These are phyloP conservation scores for Ennomos quercinarius DNA, from an alignment of 2,888 invertebrate genomes.

Conservation along the genomic window DNA sequence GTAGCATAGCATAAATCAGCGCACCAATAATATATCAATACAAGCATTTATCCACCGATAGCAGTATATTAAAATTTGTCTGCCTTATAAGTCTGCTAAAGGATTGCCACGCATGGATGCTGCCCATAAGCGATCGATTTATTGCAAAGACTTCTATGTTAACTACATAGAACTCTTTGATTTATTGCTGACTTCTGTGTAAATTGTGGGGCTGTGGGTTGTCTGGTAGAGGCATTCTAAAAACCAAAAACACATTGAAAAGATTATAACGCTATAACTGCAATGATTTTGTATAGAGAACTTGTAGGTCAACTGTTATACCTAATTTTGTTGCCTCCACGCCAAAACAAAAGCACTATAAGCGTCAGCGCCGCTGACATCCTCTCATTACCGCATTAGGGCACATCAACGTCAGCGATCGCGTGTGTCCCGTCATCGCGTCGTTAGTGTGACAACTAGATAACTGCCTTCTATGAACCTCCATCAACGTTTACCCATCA, in stretches of 20 bases:
- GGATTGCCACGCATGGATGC: conserved; percentile 17
- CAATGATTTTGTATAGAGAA: too few species aligned
- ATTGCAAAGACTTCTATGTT: too few species aligned
- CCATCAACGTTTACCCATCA: conserved; percentile 3
- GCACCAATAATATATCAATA: conserved; percentile 18
- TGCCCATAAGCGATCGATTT: conserved; percentile 12
- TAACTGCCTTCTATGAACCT: conserved; percentile 12
- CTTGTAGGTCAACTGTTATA: too few species aligned
- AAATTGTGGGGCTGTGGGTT: conserved; percentile 7
- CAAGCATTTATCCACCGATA: conserved; percentile 17
- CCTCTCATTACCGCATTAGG: conserved; percentile 29
- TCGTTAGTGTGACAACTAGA: conserved; percentile 30
- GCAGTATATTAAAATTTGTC: conserved; percentile 21
- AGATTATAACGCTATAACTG: too few species aligned
- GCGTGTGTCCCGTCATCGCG: conserved; percentile 33
- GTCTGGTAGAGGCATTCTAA: background rate
- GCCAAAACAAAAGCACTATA: background rate
- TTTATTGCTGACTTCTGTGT: conserved; percentile 18
- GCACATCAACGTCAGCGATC: conserved; percentile 4
- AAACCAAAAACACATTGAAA: conserved; percentile 1
- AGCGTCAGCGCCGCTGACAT: background rate
- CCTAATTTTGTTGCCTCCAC: background rate
- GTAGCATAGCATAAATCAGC: conserved; percentile 21
- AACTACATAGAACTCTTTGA: too few species aligned
- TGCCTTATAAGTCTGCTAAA: conserved; percentile 21